Percentiles rank a stretch among this genome's conserved stretches.
Conservation (phyloP, 2,797 vertebrate genomes). For the Myotis pilosus region DNA sequence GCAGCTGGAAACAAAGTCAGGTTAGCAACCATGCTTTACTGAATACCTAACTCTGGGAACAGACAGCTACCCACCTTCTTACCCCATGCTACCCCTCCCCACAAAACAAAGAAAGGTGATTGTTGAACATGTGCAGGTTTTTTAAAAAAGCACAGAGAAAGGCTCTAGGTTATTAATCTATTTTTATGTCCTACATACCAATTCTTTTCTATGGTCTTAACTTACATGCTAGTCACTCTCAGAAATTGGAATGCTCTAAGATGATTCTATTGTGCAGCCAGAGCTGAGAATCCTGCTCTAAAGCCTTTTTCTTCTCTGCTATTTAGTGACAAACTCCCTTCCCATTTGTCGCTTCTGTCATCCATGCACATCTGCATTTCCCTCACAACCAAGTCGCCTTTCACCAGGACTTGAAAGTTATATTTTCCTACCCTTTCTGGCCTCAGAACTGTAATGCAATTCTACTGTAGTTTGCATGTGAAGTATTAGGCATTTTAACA, state of each 20-base stretch:
- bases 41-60: not conserved
- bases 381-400: not conserved
- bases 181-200: not conserved
- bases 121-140: not conserved
- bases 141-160: not conserved
- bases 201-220: slow-evolving; percentile 1
- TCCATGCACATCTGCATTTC: not conserved
- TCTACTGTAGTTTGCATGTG: not conserved
- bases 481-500: not conserved
- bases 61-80: not conserved
- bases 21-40: not conserved
- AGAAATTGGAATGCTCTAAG: not conserved
- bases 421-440: not conserved
- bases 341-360: not conserved
- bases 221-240: not conserved
- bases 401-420: not conserved
- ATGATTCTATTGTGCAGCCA: not conserved
- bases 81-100: not conserved
- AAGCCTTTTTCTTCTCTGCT: not conserved
- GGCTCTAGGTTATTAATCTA: not conserved
- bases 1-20: not conserved
- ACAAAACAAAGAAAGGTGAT: not conserved
- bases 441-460: not conserved
- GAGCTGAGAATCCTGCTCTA: not conserved
- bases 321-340: not conserved